These are phyloP conservation scores for Acleris laterana DNA, from an alignment of 2,888 invertebrate genomes.

Conservation along the genomic window DNA sequence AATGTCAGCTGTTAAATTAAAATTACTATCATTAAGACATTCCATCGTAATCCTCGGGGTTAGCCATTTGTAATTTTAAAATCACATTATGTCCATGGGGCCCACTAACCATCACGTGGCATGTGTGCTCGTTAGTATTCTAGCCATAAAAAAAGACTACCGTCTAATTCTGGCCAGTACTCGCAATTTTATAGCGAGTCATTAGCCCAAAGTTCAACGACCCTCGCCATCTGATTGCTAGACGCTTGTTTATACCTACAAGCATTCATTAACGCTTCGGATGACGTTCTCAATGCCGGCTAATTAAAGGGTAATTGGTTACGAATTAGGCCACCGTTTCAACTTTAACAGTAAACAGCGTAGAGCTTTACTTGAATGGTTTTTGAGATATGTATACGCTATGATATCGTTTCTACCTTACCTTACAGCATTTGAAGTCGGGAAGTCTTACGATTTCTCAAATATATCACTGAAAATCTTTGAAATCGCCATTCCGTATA, in stretches of 20 bases:
- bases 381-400: too few species aligned
- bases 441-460: too few species aligned
- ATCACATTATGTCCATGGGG: too few species aligned
- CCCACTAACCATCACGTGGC: too few species aligned
- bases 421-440: too few species aligned
- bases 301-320: constrained; percentile 50
- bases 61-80: background rate
- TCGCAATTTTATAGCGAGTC: constrained; percentile 55
- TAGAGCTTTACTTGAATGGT: constrained; percentile 2
- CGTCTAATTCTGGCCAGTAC: constrained; percentile 38
- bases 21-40: too few species aligned
- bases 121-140: too few species aligned
- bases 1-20: too few species aligned
- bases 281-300: constrained; percentile 46
- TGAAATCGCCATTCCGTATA: too few species aligned
- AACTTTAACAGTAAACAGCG: background rate
- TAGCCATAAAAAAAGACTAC: constrained; percentile 15
- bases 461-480: too few species aligned
- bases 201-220: constrained; percentile 45
- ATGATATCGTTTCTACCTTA: too few species aligned
- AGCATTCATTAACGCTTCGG: constrained; percentile 45
- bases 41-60: background rate
- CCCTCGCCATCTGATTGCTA: constrained; percentile 51
- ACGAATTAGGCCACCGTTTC: constrained; percentile 42
- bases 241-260: constrained; percentile 50